phyloP scores from a whole-genome alignment of 2,888 invertebrate genomes.

The Myopa testacea region DNA sequence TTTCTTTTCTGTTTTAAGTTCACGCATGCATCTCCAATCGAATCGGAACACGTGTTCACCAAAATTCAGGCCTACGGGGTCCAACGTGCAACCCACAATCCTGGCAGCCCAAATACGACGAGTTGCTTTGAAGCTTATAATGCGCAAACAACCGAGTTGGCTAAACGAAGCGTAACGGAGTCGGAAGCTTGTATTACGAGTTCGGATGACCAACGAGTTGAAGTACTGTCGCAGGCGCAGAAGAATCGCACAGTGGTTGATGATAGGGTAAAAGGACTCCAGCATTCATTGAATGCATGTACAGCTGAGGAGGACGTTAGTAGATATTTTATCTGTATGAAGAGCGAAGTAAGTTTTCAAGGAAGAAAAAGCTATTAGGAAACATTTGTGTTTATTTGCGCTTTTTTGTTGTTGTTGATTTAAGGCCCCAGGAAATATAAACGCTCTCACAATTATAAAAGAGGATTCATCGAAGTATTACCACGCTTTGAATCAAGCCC shows the following conservation, averaged over 20 bases:
- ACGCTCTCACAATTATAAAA: too few relatives aligned
- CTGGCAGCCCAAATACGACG: constrained; percentile 39
- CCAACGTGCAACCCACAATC: constrained; percentile 28
- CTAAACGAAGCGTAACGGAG: constrained; percentile 43
- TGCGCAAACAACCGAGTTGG: constrained; percentile 44
- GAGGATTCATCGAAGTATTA: too few relatives aligned
- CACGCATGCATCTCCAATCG: constrained; percentile 13
- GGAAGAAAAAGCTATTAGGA: too few relatives aligned
- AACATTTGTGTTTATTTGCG: neutral
- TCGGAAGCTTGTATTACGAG: constrained; percentile 41
- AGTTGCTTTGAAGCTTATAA: constrained; percentile 49
- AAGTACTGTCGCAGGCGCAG: constrained; percentile 40
- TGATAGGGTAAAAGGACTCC: constrained; percentile 43
- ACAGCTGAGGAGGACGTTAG: constrained; percentile 27
- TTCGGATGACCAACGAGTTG: constrained; percentile 38
- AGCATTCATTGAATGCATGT: constrained; percentile 42
- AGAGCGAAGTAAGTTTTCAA: too few relatives aligned
- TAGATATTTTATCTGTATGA: neutral
- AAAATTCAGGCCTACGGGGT: constrained; percentile 44
- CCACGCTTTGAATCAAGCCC: neutral
- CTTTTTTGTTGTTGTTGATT: neutral
- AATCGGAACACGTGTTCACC: constrained; percentile 44
- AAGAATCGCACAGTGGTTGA: neutral
- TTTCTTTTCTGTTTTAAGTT: constrained; percentile 16
- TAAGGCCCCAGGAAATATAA: constrained; percentile 9